These are phyloP conservation scores for Marmota flaviventris DNA, from an alignment of 2,113 vertebrate genomes.

Conservation along the genomic window DNA sequence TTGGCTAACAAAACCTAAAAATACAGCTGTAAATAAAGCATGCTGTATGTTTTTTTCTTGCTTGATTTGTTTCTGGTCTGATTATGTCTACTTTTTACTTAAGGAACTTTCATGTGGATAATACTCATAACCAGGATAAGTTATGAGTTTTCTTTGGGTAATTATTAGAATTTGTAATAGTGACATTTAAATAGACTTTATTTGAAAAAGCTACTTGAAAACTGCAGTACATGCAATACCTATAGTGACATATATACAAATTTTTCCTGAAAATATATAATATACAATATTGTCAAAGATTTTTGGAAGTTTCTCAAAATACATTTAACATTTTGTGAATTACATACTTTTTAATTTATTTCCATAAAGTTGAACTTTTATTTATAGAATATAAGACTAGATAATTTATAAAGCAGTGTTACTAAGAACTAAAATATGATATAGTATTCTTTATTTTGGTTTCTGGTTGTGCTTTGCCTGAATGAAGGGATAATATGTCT, in stretches of 20 bases:
- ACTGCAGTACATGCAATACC: constrained; percentile 9
- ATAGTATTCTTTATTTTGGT: constrained; percentile 41
- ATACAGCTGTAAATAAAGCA: constrained; percentile 74
- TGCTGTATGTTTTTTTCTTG: constrained; percentile 72
- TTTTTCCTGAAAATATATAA: constrained; percentile 35
- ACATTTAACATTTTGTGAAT: constrained; percentile 52
- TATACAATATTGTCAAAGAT: constrained; percentile 32
- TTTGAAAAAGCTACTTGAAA: constrained; percentile 67
- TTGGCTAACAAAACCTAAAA: constrained; percentile 78
- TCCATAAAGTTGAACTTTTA: constrained; percentile 47
- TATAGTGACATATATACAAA: not conserved
- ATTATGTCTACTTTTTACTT: constrained; percentile 71
- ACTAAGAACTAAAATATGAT: constrained; percentile 8
- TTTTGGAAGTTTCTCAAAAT: constrained; percentile 69
- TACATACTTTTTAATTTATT: constrained; percentile 39
- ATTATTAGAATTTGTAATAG: constrained; percentile 57
- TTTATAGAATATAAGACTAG: constrained; percentile 55
- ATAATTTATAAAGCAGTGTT: constrained; percentile 67
- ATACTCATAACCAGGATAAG: constrained; percentile 68
- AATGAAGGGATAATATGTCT: constrained; percentile 24
- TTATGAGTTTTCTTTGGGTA: constrained; percentile 29
- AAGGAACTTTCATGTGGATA: constrained; percentile 76
- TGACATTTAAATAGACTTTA: constrained; percentile 50
- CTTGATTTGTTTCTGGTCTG: constrained; percentile 70
- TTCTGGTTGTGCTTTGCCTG: constrained; percentile 55